phyloP scores from a whole-genome alignment of 1,140 invertebrate species.

The Macrotrachela quadricornifera region DNA sequence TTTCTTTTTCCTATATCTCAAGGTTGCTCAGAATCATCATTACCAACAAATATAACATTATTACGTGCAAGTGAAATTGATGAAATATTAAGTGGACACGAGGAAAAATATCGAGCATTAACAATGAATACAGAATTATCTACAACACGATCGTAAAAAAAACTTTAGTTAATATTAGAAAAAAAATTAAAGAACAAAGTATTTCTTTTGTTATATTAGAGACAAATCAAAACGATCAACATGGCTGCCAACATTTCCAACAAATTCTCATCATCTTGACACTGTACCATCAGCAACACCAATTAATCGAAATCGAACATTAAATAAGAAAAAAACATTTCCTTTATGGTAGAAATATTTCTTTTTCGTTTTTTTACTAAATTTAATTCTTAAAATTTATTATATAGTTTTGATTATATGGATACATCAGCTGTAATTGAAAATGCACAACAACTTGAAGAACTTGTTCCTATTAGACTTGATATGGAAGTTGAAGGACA shows the following conservation, averaged over 20 bases:
- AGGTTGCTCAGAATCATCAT: constrained; percentile 56
- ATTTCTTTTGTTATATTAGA: neutral
- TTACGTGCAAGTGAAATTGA: constrained; percentile 80
- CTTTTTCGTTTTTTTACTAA: too few relatives aligned
- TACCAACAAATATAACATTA: constrained; percentile 81
- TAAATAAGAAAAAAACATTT: constrained; percentile 72
- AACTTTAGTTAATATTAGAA: too few relatives aligned
- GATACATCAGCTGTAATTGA: constrained; percentile 68
- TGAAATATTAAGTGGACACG: constrained; percentile 93
- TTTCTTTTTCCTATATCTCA: too few relatives aligned
- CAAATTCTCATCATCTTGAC: constrained; percentile 70
- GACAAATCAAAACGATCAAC: neutral
- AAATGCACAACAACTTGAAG: constrained; percentile 69
- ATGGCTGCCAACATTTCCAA: constrained; percentile 4
- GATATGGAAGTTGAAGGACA: constrained; percentile 99
- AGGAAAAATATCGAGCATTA: constrained; percentile 90
- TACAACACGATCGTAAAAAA: constrained; percentile 32
- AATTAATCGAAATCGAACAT: constrained; percentile 67
- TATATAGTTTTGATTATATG: constrained; percentile 68
- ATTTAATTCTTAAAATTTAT: too few relatives aligned
- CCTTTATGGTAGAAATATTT: constrained; percentile 54
- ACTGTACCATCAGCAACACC: constrained; percentile 95
- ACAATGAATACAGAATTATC: constrained; percentile 35
- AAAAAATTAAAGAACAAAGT: neutral
- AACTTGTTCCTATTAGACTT: constrained; percentile 80